Evolutionary conservation across 2,888 invertebrate species (phyloP).

Genomic region (Phortica magna): DNA sequence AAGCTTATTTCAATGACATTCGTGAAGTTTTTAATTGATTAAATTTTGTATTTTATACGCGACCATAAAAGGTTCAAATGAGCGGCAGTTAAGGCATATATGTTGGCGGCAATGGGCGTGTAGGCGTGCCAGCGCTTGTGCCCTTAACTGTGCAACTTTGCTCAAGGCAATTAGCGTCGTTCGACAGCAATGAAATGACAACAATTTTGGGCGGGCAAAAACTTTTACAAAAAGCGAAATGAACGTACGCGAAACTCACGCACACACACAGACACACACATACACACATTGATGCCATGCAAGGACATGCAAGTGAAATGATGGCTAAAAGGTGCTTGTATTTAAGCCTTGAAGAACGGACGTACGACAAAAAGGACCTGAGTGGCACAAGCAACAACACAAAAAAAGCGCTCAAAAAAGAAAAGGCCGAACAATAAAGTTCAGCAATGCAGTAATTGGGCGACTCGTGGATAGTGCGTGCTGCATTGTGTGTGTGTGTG

Average conservation of each 20-base stretch:
- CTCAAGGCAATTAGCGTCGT: constrained; percentile 13
- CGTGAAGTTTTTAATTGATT: constrained; percentile 13
- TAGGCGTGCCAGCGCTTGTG: neutral
- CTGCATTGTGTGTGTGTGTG: neutral
- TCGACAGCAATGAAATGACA: constrained; percentile 16
- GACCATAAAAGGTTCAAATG: neutral
- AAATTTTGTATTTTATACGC: constrained; percentile 6
- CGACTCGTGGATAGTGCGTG: constrained; percentile 17
- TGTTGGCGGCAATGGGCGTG: neutral
- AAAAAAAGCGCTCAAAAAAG: neutral
- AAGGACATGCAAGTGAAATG: constrained; percentile 10
- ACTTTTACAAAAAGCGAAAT: neutral
- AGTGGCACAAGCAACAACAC: neutral
- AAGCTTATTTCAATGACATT: neutral
- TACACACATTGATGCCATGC: neutral
- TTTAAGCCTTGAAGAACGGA: neutral
- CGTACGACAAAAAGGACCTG: neutral
- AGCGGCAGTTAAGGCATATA: neutral
- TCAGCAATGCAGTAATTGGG: constrained; percentile 10
- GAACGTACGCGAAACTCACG: neutral
- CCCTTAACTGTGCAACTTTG: neutral
- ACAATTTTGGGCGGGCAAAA: constrained; percentile 11
- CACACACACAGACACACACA: neutral
- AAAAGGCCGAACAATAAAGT: neutral
- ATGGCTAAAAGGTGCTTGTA: neutral